These are phyloP conservation scores for Clarias pachynema DNA, from an alignment of 2,797 vertebrate species.

Conservation along the genomic window DNA sequence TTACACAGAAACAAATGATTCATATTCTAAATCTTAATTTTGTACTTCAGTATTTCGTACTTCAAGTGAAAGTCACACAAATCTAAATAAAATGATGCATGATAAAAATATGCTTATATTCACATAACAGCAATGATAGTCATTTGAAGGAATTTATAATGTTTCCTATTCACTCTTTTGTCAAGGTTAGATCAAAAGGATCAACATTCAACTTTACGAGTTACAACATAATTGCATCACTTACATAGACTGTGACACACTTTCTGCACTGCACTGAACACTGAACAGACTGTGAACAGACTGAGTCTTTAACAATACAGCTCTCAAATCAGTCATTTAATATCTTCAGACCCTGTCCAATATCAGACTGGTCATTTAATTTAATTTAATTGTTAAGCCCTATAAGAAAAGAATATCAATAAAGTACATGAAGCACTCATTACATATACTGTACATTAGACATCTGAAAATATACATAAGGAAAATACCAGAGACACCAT, in stretches of 20 bases:
- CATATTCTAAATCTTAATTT: not conserved
- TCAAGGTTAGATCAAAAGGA: conserved; percentile 26
- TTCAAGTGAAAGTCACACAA: not conserved
- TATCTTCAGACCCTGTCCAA: conserved; percentile 10
- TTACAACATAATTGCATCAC: conserved; percentile 38
- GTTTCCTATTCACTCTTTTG: conserved; percentile 47
- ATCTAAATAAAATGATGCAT: not conserved
- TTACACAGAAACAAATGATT: conserved; percentile 5
- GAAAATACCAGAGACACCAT: not conserved
- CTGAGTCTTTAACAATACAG: conserved; percentile 23
- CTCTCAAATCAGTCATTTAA: conserved; percentile 12
- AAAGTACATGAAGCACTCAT: conserved; percentile 5
- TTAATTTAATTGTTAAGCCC: not conserved
- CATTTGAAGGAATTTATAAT: conserved; percentile 18
- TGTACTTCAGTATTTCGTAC: not conserved
- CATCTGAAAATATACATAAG: not conserved
- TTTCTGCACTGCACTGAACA: conserved; percentile 35
- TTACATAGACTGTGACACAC: conserved; percentile 35
- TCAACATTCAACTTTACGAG: conserved; percentile 24
- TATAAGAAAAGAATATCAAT: not conserved
- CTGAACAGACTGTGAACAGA: conserved; percentile 8
- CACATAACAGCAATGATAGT: conserved; percentile 12
- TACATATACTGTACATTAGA: not conserved
- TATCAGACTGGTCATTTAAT: not conserved
- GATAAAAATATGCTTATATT: not conserved